Evolutionary conservation across 2,888 invertebrate genomes (phyloP), one percentile per base, ranked within the genome.

Genomic region (Drosophila lutescens): DNA sequence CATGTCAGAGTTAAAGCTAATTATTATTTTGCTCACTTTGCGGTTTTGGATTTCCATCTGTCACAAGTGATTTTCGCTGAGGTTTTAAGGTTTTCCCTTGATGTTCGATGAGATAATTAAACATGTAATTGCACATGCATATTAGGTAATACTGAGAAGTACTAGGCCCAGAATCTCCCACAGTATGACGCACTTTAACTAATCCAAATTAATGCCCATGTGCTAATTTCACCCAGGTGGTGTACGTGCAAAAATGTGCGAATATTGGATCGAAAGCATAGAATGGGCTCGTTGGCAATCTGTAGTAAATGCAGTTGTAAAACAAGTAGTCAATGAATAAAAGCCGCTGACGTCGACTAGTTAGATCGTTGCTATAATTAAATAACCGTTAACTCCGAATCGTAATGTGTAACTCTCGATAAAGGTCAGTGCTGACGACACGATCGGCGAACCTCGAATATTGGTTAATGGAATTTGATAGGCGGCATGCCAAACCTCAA

Each of bases 351-450:
- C 79, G 70, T 80, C 49, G 43, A 51, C 17, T 54, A 23, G 41
- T 23, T 58, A 26, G 41, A 38, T 50, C 53, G 57, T 26, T 56
- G 60, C 80, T 63, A 65, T 69, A 77, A 62, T 75, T 80, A 80
- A 72, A 69, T 67, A 15, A 6, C 68, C 43, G 68, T 56, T 67
- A 67, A 43, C 32, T 49, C 43, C 41, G 7, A 1, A 8, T 15
- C 26, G 30, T 20, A 51, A 54, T 46, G 49, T 55, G 32, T 49
- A 63, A 50, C 49, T 38, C 32, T 50, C 49, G 47, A 44, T 66
- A 75, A 74, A 88, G 88, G 88, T 79, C 86, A 76, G 50, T 44
- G 63, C 78, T 86, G 86, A 85, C 88, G 88, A 77, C 77, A 79
- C 40, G 51, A 47, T 47, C 46, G 13, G 47, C 57, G 55, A 43